These are phyloP conservation scores for Coryphaenoides rupestris DNA, from an alignment of 2,113 vertebrate genomes.

Conservation along the genomic window DNA sequence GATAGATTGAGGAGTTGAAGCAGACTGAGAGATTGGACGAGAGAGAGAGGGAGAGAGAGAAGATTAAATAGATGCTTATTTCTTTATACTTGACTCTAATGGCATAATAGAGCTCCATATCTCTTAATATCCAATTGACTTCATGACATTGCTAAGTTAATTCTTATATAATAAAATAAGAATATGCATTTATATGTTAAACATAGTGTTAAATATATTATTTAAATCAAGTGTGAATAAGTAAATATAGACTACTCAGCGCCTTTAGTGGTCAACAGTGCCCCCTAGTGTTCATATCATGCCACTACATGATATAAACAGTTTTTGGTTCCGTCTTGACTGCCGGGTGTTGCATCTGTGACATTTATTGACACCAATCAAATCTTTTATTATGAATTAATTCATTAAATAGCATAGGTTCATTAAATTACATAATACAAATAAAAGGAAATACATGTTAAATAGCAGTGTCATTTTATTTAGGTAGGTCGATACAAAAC, in stretches of 20 bases:
- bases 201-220: too few species aligned
- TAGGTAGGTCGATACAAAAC: slow-evolving; percentile 70
- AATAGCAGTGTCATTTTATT: slow-evolving; percentile 60
- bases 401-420: background rate
- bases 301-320: too few species aligned
- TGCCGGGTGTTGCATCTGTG: too few species aligned
- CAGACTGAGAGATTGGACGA: slow-evolving; percentile 27
- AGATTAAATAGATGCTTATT: slow-evolving; percentile 16
- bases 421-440: background rate
- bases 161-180: too few species aligned
- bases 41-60: slow-evolving; percentile 28
- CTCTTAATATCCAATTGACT: too few species aligned
- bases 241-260: too few species aligned
- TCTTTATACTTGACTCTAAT: slow-evolving; percentile 18
- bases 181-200: too few species aligned
- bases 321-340: too few species aligned
- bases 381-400: too few species aligned
- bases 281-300: slow-evolving; percentile 32
- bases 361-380: background rate
- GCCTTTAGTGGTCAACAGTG: slow-evolving; percentile 32
- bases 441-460: background rate
- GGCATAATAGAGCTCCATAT: too few species aligned
- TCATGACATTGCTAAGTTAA: too few species aligned
- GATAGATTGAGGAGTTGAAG: background rate
- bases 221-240: slow-evolving; percentile 4